phyloP scores from a whole-genome alignment of 2,113 vertebrate genomes.

The Poeciliopsis retropinna region DNA sequence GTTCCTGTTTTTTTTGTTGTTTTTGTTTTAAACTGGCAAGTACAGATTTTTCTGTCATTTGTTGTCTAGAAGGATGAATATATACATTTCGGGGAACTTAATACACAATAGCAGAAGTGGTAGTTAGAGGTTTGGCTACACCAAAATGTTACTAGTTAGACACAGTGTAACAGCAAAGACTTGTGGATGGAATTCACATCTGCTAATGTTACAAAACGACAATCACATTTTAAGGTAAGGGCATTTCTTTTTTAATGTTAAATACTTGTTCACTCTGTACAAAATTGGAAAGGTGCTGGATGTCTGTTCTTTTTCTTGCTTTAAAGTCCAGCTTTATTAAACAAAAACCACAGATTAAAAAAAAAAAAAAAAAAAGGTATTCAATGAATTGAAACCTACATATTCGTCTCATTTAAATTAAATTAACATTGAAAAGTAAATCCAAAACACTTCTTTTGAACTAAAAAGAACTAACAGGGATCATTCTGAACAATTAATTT shows the following conservation, averaged over 20 bases:
- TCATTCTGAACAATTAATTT: not conserved
- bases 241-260: slow-evolving; percentile 2
- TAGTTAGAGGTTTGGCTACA: slow-evolving; percentile 7
- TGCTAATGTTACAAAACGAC: slow-evolving; percentile 12
- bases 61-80: slow-evolving; percentile 29
- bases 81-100: slow-evolving; percentile 20
- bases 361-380: not conserved
- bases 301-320: slow-evolving; percentile 4
- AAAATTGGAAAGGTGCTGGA: not conserved
- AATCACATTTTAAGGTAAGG: slow-evolving; percentile 3
- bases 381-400: not conserved
- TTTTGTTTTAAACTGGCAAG: slow-evolving; percentile 29
- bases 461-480: not conserved
- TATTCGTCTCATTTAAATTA: not conserved
- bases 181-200: not conserved
- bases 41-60: slow-evolving; percentile 23
- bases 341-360: not conserved
- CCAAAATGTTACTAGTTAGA: slow-evolving; percentile 8
- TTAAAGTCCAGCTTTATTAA: slow-evolving; percentile 10
- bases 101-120: not conserved
- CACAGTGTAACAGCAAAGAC: not conserved
- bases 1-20: slow-evolving; percentile 7
- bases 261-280: slow-evolving; percentile 9
- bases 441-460: not conserved
- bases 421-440: not conserved